Base-by-base conservation (phyloP, 2,888 invertebrate genomes). In the Pyrrhosoma nymphula region DNA sequence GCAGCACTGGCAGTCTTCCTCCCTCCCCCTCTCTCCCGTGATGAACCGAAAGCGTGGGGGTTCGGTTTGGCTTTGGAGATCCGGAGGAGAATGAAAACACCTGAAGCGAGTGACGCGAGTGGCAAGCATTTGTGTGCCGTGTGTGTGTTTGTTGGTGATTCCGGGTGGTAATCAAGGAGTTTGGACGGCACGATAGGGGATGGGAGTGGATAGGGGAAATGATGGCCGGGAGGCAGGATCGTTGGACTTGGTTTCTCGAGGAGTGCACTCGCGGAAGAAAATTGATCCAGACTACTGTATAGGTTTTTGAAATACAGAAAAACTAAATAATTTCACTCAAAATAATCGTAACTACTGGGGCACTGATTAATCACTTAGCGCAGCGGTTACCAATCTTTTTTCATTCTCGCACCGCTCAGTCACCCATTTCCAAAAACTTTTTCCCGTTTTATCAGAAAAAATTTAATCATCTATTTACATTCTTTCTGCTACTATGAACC, bases 71-170 rank as follows among this genome's bases (percentile, higher is more conserved):
- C 35, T 30, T 30, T 35, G 82, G 82, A 23, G 12, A 75, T 75
- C 30, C 75, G 26, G 16, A 82, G 16, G 82, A 82, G 82, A 82
- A 82, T 82, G 82, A 82, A 82, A 82, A 82, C 82, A 82, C 35
- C 82, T 35, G 82, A 82, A 82, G 82, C 82, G 82, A 30, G 26
- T 35, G 82, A 82, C 16, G 82, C 82, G n/a, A 16, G 60, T 47
- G 8, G 47, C n/a, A 82, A 82, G 35, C 82, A 82, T 82, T 35
- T 35, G 35, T 35, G 69, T 69, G 69, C 23, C n/a, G 69, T 69
- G 69, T 69, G 82, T 82, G 30, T 23, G 82, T 18, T n/a, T 12
- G 69, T 69, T 1, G 16, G 60, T 60, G 60, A 18, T 0, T 60
- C 16, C 16, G 69, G 82, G 82, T 18, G 82, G 30, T 82, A 82